phyloP scores from a whole-genome alignment of 2,113 vertebrate genomes.

The Marmota flaviventris region DNA sequence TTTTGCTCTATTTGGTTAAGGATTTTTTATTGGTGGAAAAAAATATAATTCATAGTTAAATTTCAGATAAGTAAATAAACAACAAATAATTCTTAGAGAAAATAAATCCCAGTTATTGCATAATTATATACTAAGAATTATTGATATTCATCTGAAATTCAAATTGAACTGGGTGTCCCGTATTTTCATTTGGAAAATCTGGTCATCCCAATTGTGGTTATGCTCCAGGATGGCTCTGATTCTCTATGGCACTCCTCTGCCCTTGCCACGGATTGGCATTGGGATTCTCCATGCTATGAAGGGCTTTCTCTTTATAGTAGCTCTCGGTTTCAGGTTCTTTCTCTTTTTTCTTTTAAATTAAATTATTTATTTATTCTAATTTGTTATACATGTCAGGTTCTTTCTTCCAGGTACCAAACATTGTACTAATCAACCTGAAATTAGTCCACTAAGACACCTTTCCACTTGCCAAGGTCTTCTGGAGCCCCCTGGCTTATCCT shows the following conservation, averaged over 20 bases:
- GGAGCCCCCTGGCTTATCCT: background rate
- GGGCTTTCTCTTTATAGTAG: background rate
- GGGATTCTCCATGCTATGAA: background rate
- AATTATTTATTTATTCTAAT: too few species aligned
- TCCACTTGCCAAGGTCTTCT: background rate
- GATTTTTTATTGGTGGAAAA: background rate
- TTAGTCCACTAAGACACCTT: background rate
- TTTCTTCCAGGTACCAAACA: background rate
- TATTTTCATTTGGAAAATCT: background rate
- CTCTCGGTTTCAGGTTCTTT: background rate
- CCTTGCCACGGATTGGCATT: background rate
- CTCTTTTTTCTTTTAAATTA: too few species aligned
- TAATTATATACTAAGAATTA: background rate
- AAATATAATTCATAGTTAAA: background rate
- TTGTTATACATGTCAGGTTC: too few species aligned
- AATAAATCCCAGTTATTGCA: background rate
- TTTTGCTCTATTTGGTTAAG: background rate
- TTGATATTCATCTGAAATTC: background rate
- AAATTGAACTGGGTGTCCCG: background rate
- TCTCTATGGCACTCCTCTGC: background rate
- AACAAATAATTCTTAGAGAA: background rate
- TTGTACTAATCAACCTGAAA: background rate
- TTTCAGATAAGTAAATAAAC: slow-evolving; percentile 1
- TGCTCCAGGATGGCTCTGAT: background rate
- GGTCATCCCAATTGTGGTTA: background rate